A percentile compares a stretch with the other conserved stretches of the same genome.
phyloP scores from a whole-genome alignment of 2,797 vertebrate genomes.

The Bovichtus variegatus region DNA sequence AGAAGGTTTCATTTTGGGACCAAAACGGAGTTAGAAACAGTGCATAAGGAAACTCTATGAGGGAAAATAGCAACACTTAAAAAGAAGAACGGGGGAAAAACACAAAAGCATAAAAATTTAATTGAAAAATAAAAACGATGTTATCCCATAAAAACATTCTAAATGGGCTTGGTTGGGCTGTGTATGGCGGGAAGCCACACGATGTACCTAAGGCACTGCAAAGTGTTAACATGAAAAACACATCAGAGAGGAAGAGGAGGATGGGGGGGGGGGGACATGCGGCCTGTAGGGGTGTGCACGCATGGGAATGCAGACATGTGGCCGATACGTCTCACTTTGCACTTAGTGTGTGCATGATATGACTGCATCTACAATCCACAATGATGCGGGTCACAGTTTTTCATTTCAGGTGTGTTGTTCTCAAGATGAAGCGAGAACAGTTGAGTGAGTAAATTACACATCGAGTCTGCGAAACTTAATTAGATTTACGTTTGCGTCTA shows the following conservation, averaged over 20 bases:
- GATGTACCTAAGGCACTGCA: slow-evolving; percentile 85
- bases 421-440: neutral
- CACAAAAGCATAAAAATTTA: slow-evolving; percentile 86
- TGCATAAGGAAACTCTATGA: slow-evolving; percentile 20
- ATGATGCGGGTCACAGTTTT: slow-evolving; percentile 38
- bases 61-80: slow-evolving; percentile 55
- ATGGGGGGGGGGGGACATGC: slow-evolving; percentile 22
- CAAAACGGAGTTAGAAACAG: slow-evolving; percentile 6
- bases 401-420: too few species aligned
- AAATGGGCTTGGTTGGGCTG: slow-evolving; percentile 80
- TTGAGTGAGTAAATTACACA: slow-evolving; percentile 15
- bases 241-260: slow-evolving; percentile 78
- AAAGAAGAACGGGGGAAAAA: slow-evolving; percentile 65
- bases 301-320: slow-evolving; percentile 64
- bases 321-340: slow-evolving; percentile 70
- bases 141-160: slow-evolving; percentile 81
- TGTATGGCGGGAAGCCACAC: slow-evolving; percentile 81
- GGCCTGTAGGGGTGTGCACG: slow-evolving; percentile 45
- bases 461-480: slow-evolving; percentile 13
- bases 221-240: slow-evolving; percentile 90
- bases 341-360: slow-evolving; percentile 76
- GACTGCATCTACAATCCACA: slow-evolving; percentile 18
- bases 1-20: neutral
- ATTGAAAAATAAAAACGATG: slow-evolving; percentile 86
- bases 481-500: neutral